phyloP scores from a whole-genome alignment of 1,140 invertebrate species.

The Eriosoma lanigerum region DNA sequence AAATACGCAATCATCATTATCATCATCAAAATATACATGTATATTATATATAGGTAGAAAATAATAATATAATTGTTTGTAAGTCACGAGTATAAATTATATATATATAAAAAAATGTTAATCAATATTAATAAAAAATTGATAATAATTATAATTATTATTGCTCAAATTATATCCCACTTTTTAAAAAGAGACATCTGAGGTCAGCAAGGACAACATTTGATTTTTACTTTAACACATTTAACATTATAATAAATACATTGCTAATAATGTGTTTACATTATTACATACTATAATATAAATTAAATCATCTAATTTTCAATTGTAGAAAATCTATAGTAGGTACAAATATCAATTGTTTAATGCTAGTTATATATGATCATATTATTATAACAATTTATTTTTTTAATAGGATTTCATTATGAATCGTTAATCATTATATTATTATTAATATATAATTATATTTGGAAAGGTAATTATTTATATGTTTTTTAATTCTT shows the following conservation, averaged over 20 bases:
- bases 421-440: conserved; percentile 32
- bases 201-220: not conserved
- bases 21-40: not conserved
- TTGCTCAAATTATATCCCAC: conserved; percentile 17
- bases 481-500: not conserved
- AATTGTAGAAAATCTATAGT: not conserved
- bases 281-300: not conserved
- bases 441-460: not conserved
- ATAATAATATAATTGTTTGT: not conserved
- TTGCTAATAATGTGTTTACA: not conserved
- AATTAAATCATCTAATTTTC: conserved; percentile 26
- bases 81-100: conserved; percentile 20
- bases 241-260: conserved; percentile 9
- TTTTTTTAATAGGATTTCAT: conserved; percentile 18
- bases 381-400: conserved; percentile 14
- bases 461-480: not conserved
- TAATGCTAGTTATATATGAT: not conserved
- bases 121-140: conserved; percentile 22
- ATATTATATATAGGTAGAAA: not conserved
- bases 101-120: conserved; percentile 16
- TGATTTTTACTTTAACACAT: not conserved
- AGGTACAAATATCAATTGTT: conserved; percentile 18
- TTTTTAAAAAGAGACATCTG: not conserved
- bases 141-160: not conserved
- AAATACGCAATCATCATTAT: conserved; percentile 2